Evolutionary conservation across 1,140 invertebrate species (phyloP), one percentile per base, ranked within the genome.

Genomic region (Bombus pyrosoma): DNA sequence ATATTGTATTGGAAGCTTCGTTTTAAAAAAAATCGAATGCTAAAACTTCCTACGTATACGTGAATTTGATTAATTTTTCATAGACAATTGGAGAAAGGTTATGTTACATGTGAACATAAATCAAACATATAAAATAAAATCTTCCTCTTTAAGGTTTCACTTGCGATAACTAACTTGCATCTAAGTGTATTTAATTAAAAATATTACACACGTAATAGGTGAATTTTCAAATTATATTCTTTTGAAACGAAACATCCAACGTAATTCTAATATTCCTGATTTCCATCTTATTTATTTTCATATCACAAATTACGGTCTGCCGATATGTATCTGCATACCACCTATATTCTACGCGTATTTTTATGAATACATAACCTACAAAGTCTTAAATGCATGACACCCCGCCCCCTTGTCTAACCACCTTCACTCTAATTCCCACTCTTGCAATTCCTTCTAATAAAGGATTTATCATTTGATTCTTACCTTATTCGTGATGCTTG

Each of bases 401-500:
- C 47, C 47, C 18, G 1, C 18, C 47, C 18, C 47, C 47, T 53
- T 22, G 47, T 1, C 1, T 6, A 22, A 1, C 18, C 5, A 53
- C 18, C 47, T 53, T 22, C 47, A 2, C 47, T 53, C 47, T 53
- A 53, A 22, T 53, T 53, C 18, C 18, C 47, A 8, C 47, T 22
- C 47, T 22, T 53, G 18, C 47, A 22, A 8, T 53, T 53, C 0
- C 18, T 8, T 2, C 47, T 53, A 22, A 8, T 53, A 53, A 53
- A 53, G 0, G 3, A 62, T n/a, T 62, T 34, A 39, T 71, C 34
- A 13, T 0, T 28, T 1, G 5, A 39, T 22, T 64, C 34, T 69
- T 57, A 83, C 81, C 73, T 77, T 83, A 37, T 10, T 47, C 41
- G 10, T 28, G 62, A 83, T 77, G 62, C 15, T 37, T 13, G 78